Base-by-base conservation (phyloP, 1,140 invertebrate species). In the Drosophila subpulchrella region DNA sequence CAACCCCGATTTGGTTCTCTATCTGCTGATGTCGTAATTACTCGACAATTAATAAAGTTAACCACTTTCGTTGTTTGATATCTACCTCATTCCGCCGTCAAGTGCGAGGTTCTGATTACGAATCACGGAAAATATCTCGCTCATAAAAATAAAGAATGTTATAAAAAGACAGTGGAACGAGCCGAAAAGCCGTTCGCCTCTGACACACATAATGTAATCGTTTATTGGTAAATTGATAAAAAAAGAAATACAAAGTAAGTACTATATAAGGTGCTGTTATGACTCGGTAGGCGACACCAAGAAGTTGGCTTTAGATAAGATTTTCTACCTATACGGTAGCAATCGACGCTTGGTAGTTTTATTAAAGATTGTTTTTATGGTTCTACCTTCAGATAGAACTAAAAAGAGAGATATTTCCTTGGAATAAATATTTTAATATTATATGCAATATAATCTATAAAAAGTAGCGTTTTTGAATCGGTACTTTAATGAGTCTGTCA, bases 1-100 rank as follows among this genome's bases (percentile, higher is more conserved):
- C 44, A 57, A 4, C 36, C 44, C 32, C 46, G 20, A 13, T n/a
- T 36, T 6, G 12, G 15, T 27, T 44, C 41, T 41, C 15, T 48
- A 47, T 59, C 53, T 63, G 39, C 12, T 39, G 51, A 42, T 38
- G 39, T n/a, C 36, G 47, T 77, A 83, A 83, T 83, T 83, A 79
- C 56, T 41, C 60, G 72, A 39, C 75, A 70, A 83, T 83, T 83
- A 83, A 84, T 84, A 84, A 71, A 84, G 42, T 68, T 72, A 72
- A 71, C 74, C 74, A 63, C 65, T 68, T 68, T 68, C 39, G 34
- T 50, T 46, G 38, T 27, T 15, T 46, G 66, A 57, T 83, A 83
- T 83, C 74, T 55, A 46, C 51, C 51, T 39, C 44, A 48, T 46
- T 36, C 17, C 24, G 20, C 27, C 54, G 63, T 70, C 67, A 71